A percentile compares a stretch with the other conserved stretches of the same genome.
Conservation (phyloP, 1,140 invertebrate genomes). For the Homarus americanus region DNA sequence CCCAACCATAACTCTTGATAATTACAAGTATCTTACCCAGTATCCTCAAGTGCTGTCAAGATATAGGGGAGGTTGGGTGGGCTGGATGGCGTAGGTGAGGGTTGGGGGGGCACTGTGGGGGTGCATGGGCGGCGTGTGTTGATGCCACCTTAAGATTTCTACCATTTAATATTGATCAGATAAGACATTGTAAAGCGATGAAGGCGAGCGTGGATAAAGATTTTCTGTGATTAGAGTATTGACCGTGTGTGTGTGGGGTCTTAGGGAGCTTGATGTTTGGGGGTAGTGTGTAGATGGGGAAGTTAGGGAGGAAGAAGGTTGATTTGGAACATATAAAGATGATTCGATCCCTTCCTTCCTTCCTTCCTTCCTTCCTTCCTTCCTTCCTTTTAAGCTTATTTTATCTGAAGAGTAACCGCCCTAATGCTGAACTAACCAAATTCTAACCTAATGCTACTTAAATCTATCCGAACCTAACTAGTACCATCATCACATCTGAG, state of each 20-base stretch:
- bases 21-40: conserved; percentile 3
- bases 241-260: background rate
- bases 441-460: no score
- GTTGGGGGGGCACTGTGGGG: background rate
- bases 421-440: no score
- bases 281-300: no score
- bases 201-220: background rate
- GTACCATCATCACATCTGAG: no score
- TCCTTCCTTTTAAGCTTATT: no score
- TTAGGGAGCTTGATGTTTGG: background rate
- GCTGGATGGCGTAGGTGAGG: background rate
- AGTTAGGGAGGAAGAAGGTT: no score
- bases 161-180: background rate
- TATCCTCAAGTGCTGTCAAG: background rate
- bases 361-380: no score
- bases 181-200: background rate
- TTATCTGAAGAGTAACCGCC: no score
- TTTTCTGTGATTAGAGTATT: background rate
- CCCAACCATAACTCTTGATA: background rate
- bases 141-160: conserved; percentile 13
- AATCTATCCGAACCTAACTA: no score
- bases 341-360: no score
- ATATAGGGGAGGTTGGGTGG: no score
- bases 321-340: no score
- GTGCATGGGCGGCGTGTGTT: background rate